Evolutionary conservation across 2,888 invertebrate species (phyloP).

Genomic region (Nezara viridula): DNA sequence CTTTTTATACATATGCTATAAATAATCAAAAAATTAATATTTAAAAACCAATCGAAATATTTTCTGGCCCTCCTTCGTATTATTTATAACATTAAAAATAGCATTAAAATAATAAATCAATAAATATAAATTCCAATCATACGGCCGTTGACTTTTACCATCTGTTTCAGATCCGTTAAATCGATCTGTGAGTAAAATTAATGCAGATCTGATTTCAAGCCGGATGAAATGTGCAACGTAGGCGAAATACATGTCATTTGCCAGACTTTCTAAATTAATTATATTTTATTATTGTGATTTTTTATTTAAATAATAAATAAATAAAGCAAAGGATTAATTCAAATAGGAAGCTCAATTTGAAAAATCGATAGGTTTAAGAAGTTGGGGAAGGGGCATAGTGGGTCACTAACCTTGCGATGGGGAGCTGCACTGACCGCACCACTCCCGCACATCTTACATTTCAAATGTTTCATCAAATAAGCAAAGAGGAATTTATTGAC

Average conservation of each 20-base stretch:
- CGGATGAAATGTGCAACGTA: background rate
- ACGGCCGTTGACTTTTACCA: too few species aligned
- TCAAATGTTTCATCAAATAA: background rate
- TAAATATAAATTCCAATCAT: background rate
- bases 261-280: background rate
- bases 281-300: background rate
- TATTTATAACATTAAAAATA: too few species aligned
- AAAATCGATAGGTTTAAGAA: background rate
- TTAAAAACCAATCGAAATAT: background rate
- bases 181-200: background rate
- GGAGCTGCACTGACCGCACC: background rate
- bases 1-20: too few species aligned
- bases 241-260: background rate
- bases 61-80: background rate
- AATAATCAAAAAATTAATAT: too few species aligned
- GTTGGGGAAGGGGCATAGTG: background rate
- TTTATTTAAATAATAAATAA: background rate
- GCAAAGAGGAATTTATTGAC: too few species aligned
- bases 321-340: background rate
- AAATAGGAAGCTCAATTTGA: background rate
- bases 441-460: background rate
- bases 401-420: background rate
- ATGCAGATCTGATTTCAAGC: background rate
- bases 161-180: conserved; percentile 3
- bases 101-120: background rate